Conservation (phyloP, 1,140 invertebrate genomes). For the Drosophila parabipectinata region DNA sequence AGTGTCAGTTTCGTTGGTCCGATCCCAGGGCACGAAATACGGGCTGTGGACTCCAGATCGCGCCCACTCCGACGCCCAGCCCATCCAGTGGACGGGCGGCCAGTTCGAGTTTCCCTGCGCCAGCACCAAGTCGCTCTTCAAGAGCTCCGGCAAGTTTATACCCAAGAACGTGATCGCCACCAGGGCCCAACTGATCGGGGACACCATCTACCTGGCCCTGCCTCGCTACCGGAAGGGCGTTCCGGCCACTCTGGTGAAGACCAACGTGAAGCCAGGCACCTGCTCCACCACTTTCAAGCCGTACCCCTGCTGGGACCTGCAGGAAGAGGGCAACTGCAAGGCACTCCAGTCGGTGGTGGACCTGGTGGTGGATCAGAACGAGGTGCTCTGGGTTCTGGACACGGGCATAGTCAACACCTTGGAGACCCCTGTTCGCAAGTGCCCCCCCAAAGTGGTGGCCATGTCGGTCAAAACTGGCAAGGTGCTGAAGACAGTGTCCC, state of each 20-base stretch:
- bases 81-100: conserved; percentile 84
- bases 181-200: conserved; percentile 85
- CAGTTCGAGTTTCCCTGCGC: conserved; percentile 86
- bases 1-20: background rate
- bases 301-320: conserved; percentile 86
- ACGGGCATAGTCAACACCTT: conserved; percentile 86
- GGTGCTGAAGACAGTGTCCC: conserved; percentile 86
- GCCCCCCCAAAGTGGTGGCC: conserved; percentile 86
- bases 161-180: conserved; percentile 87
- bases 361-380: conserved; percentile 85
- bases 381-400: conserved; percentile 87
- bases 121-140: conserved; percentile 85
- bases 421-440: conserved; percentile 85
- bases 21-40: conserved; percentile 72
- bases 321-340: conserved; percentile 86
- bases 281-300: conserved; percentile 84
- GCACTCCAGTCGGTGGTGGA: conserved; percentile 87
- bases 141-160: conserved; percentile 85
- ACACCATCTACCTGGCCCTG: conserved; percentile 85
- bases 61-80: conserved; percentile 62
- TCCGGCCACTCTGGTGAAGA: conserved; percentile 85
- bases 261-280: conserved; percentile 82
- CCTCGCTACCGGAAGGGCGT: conserved; percentile 86
- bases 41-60: conserved; percentile 71
- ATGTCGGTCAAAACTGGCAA: conserved; percentile 85